Conservation (phyloP, 1,140 invertebrate species). For the Drosophila willistoni region DNA sequence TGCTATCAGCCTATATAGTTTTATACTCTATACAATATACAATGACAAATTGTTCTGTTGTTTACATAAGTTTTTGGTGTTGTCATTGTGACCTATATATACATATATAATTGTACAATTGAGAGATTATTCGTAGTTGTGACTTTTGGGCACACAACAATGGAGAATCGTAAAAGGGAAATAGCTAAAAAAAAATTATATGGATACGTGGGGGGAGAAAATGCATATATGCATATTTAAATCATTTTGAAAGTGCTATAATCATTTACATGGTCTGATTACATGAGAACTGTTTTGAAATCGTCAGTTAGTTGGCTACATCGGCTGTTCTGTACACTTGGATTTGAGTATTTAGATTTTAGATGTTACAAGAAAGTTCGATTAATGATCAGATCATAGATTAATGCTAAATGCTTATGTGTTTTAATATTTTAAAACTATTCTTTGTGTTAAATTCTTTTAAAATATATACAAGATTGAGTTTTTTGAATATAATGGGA, state of each 20-base stretch:
- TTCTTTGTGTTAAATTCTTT: too few species aligned
- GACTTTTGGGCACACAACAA: not conserved
- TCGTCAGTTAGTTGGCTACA: not conserved
- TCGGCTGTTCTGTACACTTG: not conserved
- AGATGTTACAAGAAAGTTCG: too few species aligned
- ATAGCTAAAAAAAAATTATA: not conserved
- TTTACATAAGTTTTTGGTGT: constrained; percentile 6
- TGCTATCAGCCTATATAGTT: constrained; percentile 1
- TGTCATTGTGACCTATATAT: constrained; percentile 26
- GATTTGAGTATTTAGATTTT: not conserved
- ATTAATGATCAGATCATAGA: too few species aligned
- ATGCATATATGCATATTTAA: not conserved
- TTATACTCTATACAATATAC: not conserved
- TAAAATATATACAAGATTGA: too few species aligned
- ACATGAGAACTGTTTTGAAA: not conserved
- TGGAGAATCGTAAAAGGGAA: constrained; percentile 6
- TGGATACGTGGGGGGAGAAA: not conserved
- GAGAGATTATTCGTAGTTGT: constrained; percentile 2
- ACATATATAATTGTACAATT: constrained; percentile 20
- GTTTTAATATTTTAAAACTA: too few species aligned
- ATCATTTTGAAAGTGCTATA: not conserved
- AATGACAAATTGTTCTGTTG: constrained; percentile 1
- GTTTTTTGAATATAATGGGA: too few species aligned
- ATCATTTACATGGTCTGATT: constrained; percentile 5
- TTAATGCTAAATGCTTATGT: too few species aligned